Percentiles rank a stretch among this genome's conserved stretches.
Evolutionary conservation across 2,113 vertebrate species (phyloP).

Genomic region (Clupea harengus): DNA sequence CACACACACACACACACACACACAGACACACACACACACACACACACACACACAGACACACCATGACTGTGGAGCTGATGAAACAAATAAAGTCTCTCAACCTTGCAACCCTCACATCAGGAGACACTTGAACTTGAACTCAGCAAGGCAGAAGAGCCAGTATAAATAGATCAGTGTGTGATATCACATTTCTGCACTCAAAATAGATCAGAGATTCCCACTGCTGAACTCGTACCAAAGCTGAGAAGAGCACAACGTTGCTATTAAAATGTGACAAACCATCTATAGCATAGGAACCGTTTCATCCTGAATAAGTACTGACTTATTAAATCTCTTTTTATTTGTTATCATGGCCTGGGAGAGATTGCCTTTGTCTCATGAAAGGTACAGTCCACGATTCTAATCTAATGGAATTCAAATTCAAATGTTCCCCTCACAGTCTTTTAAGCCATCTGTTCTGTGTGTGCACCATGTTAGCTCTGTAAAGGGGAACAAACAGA

Average conservation of each 20-base stretch:
- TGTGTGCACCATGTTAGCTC: no score
- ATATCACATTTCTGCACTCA: not conserved
- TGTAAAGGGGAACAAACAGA: no score
- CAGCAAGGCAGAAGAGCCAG: not conserved
- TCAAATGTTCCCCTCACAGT: no score
- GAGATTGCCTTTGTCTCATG: no score
- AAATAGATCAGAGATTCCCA: not conserved
- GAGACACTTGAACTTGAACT: not conserved
- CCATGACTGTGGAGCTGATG: not conserved
- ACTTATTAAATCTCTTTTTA: no score
- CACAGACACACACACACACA: slow-evolving; percentile 12
- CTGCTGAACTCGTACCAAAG: not conserved
- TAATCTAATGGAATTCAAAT: no score
- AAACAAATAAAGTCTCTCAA: not conserved
- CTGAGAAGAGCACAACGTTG: not conserved
- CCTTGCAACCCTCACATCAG: not conserved
- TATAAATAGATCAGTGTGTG: not conserved
- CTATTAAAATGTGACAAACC: not conserved
- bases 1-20: slow-evolving; percentile 7
- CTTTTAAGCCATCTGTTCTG: no score
- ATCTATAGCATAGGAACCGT: not conserved
- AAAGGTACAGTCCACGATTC: no score
- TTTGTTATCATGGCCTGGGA: no score
- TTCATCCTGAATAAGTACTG: no score
- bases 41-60: slow-evolving; percentile 25